Evolutionary conservation across 2,797 vertebrate species (phyloP), one percentile per base, ranked within the genome.

Genomic region (Pelochelys cantorii): DNA sequence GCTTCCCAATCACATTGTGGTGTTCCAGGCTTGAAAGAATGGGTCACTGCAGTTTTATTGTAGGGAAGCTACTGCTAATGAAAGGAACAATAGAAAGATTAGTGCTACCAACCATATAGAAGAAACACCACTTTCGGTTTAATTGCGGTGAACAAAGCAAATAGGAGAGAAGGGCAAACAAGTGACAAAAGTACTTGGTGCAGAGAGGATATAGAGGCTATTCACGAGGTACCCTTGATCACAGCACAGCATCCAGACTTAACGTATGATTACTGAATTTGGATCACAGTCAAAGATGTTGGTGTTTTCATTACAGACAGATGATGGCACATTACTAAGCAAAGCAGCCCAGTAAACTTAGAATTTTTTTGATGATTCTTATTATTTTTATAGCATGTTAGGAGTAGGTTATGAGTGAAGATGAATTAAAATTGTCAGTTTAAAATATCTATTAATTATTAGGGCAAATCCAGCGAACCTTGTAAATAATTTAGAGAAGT

Each of bases 31-130:
- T 98, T 98, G 97, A 97, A 98, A 98, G 98, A 98, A 98, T 97
- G 98, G 98, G 98, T 98, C 98, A 98, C 97, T 97, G 97, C 97
- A 97, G 97, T 97, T 98, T 97, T 97, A 98, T 98, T 98, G 98
- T 98, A 96, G 98, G 97, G 98, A 98, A 98, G 98, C 98, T 98
- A 98, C 97, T 97, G 92, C 98, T 98, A 98, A 99, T 98, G 98
- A 98, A 98, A 98, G 98, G 98, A 97, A 98, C 98, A 99, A 98
- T 98, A 95, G 83, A 93, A 98, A 99, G 98, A 98, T 98, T 98
- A 98, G 98, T 97, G 98, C 98, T 98, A 98, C 97, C 98, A 98
- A 98, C 98, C 98, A 98, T 98, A 98, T 94, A 97, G 98, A 98
- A 98, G 98, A 98, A 98, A 98, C 94, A 97, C 98, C 98, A 98